A percentile compares a stretch with the other conserved stretches of the same genome.
Conservation (phyloP, 2,797 vertebrate species). For the Propithecus perrieri region DNA sequence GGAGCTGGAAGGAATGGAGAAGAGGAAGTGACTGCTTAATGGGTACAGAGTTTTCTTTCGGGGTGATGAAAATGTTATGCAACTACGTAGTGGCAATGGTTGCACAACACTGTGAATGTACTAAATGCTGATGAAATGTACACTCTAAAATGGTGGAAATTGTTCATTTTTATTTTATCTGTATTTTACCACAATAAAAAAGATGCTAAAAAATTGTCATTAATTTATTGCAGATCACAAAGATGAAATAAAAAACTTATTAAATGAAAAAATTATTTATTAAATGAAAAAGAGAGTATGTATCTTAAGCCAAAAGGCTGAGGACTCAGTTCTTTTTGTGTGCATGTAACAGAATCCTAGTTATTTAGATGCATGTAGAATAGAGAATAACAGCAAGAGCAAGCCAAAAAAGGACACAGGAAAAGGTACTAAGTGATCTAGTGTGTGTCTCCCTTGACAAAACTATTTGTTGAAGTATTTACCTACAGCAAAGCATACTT, state of each 20-base stretch:
- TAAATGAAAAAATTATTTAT: conserved; percentile 63
- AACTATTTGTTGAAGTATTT: background rate
- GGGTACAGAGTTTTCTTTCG: background rate
- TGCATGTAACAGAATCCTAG: background rate
- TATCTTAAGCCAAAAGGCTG: conserved; percentile 16
- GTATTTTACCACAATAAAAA: background rate
- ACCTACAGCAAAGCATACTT: background rate
- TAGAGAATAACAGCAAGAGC: background rate
- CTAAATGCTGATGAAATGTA: background rate
- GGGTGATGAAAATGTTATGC: background rate
- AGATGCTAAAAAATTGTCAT: background rate
- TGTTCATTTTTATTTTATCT: background rate
- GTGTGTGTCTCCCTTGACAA: background rate
- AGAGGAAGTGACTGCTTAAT: background rate
- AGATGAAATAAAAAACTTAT: conserved; percentile 12
- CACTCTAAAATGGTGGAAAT: background rate
- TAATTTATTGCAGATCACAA: conserved; percentile 2
- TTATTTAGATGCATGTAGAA: background rate
- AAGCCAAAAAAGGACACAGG: background rate
- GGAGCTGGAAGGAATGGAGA: background rate
- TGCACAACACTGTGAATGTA: background rate
- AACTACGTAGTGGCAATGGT: background rate
- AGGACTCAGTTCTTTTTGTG: background rate
- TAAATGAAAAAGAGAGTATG: background rate
- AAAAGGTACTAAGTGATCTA: background rate